Percentiles rank a stretch among this genome's conserved stretches.
Conservation (phyloP, 30 jellyfish, hydroid and myxozoan species). For the Catostylus mosaicus region DNA sequence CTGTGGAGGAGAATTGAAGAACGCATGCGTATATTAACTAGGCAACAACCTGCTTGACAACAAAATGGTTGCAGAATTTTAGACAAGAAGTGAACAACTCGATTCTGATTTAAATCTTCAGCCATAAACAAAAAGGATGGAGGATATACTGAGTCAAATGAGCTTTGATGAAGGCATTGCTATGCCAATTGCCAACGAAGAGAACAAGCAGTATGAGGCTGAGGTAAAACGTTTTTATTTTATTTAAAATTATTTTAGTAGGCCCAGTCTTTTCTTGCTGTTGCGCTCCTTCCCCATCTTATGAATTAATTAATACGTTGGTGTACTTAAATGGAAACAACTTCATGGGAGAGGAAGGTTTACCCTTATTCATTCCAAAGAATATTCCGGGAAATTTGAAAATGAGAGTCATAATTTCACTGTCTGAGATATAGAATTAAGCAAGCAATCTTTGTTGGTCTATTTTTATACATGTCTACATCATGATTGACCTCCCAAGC, state of each 20-base stretch:
- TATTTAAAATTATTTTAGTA: not conserved
- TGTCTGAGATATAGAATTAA: too few species aligned
- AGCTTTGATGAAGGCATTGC: constrained; percentile 96
- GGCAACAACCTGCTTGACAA: constrained; percentile 19
- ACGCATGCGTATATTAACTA: constrained; percentile 10
- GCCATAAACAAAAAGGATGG: constrained; percentile 52
- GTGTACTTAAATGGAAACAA: too few species aligned
- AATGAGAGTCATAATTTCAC: too few species aligned
- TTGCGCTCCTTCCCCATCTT: too few species aligned
- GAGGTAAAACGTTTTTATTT: too few species aligned
- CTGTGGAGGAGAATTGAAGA: not conserved
- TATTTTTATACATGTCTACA: too few species aligned
- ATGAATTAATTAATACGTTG: too few species aligned
- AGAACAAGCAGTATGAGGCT: constrained; percentile 84
- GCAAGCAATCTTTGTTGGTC: too few species aligned
- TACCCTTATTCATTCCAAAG: too few species aligned
- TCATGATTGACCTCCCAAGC: too few species aligned
- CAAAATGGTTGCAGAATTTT: constrained; percentile 5
- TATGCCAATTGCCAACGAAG: constrained; percentile 94
- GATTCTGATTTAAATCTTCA: constrained; percentile 2
- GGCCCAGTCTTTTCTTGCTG: constrained; percentile 6
- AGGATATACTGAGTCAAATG: constrained; percentile 85
- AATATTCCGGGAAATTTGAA: too few species aligned
- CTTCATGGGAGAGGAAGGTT: too few species aligned
- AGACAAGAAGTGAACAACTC: not conserved